Base-by-base conservation (phyloP, 2,888 invertebrate species). In the Escarpia spicata region DNA sequence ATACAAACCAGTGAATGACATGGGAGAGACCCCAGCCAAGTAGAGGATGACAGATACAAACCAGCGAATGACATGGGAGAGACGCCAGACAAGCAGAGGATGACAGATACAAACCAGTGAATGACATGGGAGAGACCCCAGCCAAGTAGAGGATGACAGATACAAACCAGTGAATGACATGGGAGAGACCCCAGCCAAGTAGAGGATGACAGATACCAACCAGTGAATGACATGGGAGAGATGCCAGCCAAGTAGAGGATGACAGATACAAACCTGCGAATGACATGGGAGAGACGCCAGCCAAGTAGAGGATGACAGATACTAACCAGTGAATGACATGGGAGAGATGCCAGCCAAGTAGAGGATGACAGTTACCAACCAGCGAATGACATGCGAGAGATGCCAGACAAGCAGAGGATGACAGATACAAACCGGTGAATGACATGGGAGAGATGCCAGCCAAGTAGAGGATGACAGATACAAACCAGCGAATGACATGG, bases 221-320 rank as follows among this genome's bases (percentile, higher is more conserved):
- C 75, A 75, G 75, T 26, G 75, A 75, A 75, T 75, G 92, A 90
- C 43, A 92, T 90, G 8, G 92, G 43, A 31, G 92, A 44, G 52
- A 90, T 91, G 31, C 92, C 75, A 75, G 75, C 75, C 75, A 75
- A 75, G n/a, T n/a, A n/a, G n/a, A n/a, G n/a, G n/a, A 52, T 52
- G 52, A 52, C 52, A 52, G 52, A 52, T 15, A 52, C 52, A 9
- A 75, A 75, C 75, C 75, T 26, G 75, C 75, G 75, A 75, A 75
- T 75, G 92, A 90, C 43, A 92, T 90, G 8, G 92, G 43, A 31
- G 92, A 44, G 52, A 90, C 92, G 31, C 92, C 75, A 75, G 75
- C 75, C 75, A 75, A 75, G n/a, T n/a, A n/a, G n/a, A n/a, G n/a
- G n/a, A 52, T 52, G 52, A 52, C 52, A 52, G 52, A 52, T 15